A percentile compares a stretch with the other conserved stretches of the same genome.
phyloP scores from a whole-genome alignment of 2,797 vertebrate species.

The Danio tinwini region DNA sequence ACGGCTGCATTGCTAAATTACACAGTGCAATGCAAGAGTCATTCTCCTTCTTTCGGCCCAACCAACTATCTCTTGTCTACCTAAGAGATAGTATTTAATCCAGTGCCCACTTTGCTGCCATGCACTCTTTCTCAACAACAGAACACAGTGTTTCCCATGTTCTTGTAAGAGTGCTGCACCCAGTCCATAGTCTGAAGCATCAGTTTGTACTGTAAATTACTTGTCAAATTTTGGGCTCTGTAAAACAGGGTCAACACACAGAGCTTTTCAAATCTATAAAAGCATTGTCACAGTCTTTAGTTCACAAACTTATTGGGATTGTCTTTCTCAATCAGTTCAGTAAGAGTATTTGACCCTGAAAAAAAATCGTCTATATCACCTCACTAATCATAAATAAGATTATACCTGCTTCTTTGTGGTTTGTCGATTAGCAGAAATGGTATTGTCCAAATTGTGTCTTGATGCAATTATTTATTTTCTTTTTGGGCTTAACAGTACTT shows the following conservation, averaged over 20 bases:
- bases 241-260: slow-evolving; percentile 21
- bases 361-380: too few relatives aligned
- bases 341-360: too few relatives aligned
- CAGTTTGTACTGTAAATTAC: not conserved
- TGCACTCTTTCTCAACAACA: not conserved
- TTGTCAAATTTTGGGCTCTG: slow-evolving; percentile 4
- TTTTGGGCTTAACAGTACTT: not conserved
- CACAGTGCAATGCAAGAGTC: too few relatives aligned
- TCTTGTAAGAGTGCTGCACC: not conserved
- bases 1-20: too few relatives aligned
- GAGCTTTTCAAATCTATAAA: slow-evolving; percentile 26
- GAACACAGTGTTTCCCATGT: not conserved
- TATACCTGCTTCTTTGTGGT: too few relatives aligned
- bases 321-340: too few relatives aligned
- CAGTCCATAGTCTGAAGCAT: not conserved
- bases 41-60: too few relatives aligned
- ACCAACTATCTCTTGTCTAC: too few relatives aligned
- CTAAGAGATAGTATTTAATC: not conserved
- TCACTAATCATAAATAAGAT: too few relatives aligned
- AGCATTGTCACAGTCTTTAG: not conserved
- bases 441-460: not conserved
- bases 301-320: too few relatives aligned
- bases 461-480: not conserved
- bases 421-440: too few relatives aligned
- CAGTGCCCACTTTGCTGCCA: slow-evolving; percentile 13